Evolutionary conservation across 2,888 invertebrate species (phyloP), one percentile per base, ranked within the genome.

Genomic region (Operophtera brumata): DNA sequence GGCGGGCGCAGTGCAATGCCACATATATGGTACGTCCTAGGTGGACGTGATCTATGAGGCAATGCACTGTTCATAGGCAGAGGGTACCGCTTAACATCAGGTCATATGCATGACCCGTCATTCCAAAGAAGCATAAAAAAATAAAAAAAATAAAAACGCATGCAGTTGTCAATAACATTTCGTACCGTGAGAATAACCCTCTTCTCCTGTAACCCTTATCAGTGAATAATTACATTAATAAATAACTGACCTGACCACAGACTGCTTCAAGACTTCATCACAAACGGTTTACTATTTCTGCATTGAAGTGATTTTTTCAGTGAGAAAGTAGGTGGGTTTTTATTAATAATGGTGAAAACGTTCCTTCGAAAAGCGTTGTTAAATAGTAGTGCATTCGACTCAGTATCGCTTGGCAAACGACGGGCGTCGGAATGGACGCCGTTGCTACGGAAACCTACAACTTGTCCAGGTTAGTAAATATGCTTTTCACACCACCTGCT

Each of bases 391-490:
- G 61, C 60, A 50, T 67, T 70, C 62, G 61, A 64, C 60, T 68
- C 68, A 50, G 70, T 74, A 65, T 69, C 73, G 49, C 62, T 66
- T 55, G 58, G 64, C 64, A 78, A 74, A 62, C 69, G 67, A 55
- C 65, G 53, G 40, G 63, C 44, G 54, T 67, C 74, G 32, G 86
- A 86, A 75, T 74, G 78, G 75, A 81, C 84, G 13, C 86, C 86
- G 6, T 66, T 86, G 58, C 67, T 86, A 57, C 61, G 59, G 53
- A 69, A 67, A 45, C 48, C 67, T 57, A 55, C 20, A 20, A 14
- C 46, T 13, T 45, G 9, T 56, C 45, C 49, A 57, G 65, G 65
- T 66, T 48, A 56, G 58, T n/a, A 6, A n/a, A n/a, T n/a, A n/a
- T n/a, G n/a, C n/a, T n/a, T n/a, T n/a, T n/a, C n/a, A n/a, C n/a